These are phyloP conservation scores for Druon quercuslanigerum DNA, from an alignment of 1,140 invertebrate species.

Conservation along the genomic window DNA sequence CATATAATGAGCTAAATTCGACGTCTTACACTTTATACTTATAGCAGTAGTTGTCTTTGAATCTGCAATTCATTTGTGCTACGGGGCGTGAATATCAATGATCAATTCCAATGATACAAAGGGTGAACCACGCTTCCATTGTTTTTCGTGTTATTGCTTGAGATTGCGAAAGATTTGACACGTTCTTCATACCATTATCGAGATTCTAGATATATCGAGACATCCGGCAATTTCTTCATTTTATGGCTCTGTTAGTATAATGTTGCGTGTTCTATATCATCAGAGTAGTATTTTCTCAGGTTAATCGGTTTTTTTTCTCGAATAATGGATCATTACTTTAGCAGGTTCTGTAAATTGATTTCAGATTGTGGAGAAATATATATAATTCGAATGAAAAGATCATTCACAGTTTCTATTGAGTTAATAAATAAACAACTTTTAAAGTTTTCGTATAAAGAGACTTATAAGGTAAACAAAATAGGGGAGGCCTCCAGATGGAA, in stretches of 20 bases:
- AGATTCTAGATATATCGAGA: slow-evolving; percentile 19
- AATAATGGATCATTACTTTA: too few species aligned
- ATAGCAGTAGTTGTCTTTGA: slow-evolving; percentile 55
- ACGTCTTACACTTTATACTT: slow-evolving; percentile 20
- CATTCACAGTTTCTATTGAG: too few species aligned
- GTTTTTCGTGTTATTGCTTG: slow-evolving; percentile 25
- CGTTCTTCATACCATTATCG: not conserved
- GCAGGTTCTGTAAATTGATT: too few species aligned
- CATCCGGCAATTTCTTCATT: slow-evolving; percentile 15
- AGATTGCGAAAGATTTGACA: slow-evolving; percentile 30
- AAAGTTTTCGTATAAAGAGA: too few species aligned
- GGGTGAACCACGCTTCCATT: slow-evolving; percentile 20
- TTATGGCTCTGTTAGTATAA: not conserved
- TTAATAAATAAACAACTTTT: too few species aligned
- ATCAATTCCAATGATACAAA: slow-evolving; percentile 39
- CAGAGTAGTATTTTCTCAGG: not conserved
- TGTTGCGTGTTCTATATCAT: not conserved
- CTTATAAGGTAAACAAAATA: too few species aligned
- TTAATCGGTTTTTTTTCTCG: too few species aligned
- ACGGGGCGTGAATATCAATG: slow-evolving; percentile 56
- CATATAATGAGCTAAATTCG: not conserved
- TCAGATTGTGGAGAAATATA: too few species aligned
- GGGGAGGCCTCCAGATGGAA: too few species aligned
- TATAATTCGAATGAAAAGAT: too few species aligned
- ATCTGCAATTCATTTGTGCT: slow-evolving; percentile 59